phyloP scores from a whole-genome alignment of 2,797 vertebrate species.

The Zalophus californianus region DNA sequence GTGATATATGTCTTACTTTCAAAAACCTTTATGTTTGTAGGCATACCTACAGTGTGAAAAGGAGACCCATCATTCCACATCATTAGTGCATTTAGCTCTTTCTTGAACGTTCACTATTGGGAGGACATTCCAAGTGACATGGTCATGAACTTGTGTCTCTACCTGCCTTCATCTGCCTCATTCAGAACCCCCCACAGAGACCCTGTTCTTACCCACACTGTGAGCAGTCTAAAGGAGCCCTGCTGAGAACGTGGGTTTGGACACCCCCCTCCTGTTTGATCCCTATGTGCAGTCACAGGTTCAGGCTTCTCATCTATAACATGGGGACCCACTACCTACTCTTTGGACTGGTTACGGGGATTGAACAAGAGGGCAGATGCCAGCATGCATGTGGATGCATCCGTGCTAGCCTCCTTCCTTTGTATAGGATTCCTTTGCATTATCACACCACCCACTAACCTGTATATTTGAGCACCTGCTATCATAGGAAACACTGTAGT shows the following conservation, averaged over 20 bases:
- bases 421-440: not conserved
- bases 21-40: not conserved
- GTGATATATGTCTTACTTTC: not conserved
- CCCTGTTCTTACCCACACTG: rapidly evolving
- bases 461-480: not conserved
- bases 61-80: not conserved
- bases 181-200: not conserved
- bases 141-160: not conserved
- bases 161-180: not conserved
- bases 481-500: not conserved
- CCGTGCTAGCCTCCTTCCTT: not conserved
- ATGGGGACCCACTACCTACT: not conserved
- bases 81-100: not conserved
- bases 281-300: not conserved
- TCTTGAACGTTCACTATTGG: not conserved
- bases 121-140: not conserved
- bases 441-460: not conserved
- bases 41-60: not conserved
- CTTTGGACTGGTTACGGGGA: not conserved
- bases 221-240: rapidly evolving
- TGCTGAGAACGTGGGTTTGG: not conserved
- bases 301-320: not conserved
- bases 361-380: not conserved
- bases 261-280: too few species aligned
- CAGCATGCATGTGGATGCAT: rapidly evolving